Evolutionary conservation across 2,113 vertebrate genomes (phyloP).

Genomic region (Choloepus hoffmanni): DNA sequence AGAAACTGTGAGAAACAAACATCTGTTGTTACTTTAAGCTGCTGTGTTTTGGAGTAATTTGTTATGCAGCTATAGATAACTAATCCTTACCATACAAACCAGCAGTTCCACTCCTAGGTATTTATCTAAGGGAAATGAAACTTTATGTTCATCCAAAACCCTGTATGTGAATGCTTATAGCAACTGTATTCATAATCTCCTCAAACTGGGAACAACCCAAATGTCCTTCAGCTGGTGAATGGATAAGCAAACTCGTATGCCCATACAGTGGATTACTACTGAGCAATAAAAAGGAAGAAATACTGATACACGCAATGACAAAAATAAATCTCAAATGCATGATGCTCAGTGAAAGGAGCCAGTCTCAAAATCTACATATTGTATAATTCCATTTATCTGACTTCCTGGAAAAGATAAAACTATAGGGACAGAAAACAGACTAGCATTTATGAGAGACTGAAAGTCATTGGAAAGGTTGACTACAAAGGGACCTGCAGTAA

Average conservation of each 20-base stretch:
- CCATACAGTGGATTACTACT: neutral
- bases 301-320: neutral
- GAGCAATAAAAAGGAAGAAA: neutral
- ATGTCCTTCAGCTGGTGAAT: neutral
- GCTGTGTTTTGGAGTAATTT: neutral
- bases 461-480: neutral
- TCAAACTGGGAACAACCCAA: neutral
- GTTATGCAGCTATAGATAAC: neutral
- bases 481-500: neutral
- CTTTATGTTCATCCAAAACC: neutral
- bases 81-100: neutral
- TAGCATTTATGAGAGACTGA: neutral
- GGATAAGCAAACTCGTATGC: neutral
- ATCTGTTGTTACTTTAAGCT: neutral
- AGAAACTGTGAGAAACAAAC: neutral
- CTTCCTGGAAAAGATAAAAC: constrained; percentile 11
- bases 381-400: neutral
- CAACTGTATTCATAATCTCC: constrained; percentile 27
- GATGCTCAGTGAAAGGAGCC: neutral
- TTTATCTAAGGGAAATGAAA: neutral
- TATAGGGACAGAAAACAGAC: neutral
- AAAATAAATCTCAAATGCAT: neutral
- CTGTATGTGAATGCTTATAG: constrained; percentile 7
- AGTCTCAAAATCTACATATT: neutral
- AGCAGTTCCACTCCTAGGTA: neutral